A percentile compares a stretch with the other conserved stretches of the same genome.
Evolutionary conservation across 2,113 vertebrate species (phyloP).

Genomic region (Mobula birostris): DNA sequence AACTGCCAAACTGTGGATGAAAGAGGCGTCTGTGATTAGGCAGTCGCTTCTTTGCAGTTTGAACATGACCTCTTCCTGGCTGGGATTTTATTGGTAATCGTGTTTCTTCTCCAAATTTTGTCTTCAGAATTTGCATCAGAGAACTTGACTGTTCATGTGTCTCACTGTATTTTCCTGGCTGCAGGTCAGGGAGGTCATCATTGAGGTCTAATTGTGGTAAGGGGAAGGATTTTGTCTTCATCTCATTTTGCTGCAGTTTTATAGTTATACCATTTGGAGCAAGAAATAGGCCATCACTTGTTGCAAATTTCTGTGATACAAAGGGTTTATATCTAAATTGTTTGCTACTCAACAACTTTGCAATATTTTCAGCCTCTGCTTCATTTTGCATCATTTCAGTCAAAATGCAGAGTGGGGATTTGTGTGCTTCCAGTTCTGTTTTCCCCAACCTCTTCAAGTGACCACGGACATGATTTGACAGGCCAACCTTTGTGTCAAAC

Average conservation of each 20-base stretch:
- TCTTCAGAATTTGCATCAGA: conserved; percentile 80
- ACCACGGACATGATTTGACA: conserved; percentile 88
- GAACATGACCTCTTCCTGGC: conserved; percentile 63
- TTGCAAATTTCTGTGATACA: conserved; percentile 69
- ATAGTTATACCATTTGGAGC: conserved; percentile 69
- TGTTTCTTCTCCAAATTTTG: conserved; percentile 69
- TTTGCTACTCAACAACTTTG: conserved; percentile 80
- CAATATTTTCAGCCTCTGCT: conserved; percentile 72
- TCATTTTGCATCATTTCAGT: conserved; percentile 83
- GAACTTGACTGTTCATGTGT: conserved; percentile 68
- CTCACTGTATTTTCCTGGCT: conserved; percentile 58
- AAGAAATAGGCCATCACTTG: conserved; percentile 65
- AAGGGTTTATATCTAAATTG: conserved; percentile 67
- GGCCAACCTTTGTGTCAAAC: conserved; percentile 89
- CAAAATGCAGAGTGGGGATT: conserved; percentile 79
- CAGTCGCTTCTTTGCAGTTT: conserved; percentile 71
- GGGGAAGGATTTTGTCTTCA: conserved; percentile 70
- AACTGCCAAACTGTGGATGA: conserved; percentile 67
- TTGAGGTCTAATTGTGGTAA: conserved; percentile 60
- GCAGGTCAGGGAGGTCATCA: conserved; percentile 64
- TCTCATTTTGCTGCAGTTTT: conserved; percentile 71
- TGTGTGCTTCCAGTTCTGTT: conserved; percentile 72
- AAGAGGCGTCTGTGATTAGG: conserved; percentile 68
- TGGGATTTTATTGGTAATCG: conserved; percentile 22
- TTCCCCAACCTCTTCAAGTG: conserved; percentile 83